phyloP scores from a whole-genome alignment of 2,888 invertebrate species.

The Acleris holmiana region DNA sequence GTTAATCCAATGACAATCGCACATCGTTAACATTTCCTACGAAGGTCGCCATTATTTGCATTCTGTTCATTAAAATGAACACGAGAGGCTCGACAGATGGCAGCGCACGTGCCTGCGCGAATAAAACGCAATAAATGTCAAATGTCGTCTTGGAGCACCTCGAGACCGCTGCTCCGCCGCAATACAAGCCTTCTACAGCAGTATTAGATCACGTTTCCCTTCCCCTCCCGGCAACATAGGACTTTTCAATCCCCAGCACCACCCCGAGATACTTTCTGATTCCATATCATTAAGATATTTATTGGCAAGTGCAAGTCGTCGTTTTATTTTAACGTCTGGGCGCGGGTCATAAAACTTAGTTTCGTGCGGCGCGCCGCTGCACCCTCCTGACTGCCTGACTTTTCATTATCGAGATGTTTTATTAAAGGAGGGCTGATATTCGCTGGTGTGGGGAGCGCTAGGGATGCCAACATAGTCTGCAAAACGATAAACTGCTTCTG shows the following conservation, averaged over 20 bases:
- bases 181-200: conserved; percentile 50
- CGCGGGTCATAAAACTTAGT: conserved; percentile 60
- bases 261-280: conserved; percentile 79
- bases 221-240: conserved; percentile 50
- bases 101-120: conserved; percentile 76
- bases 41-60: conserved; percentile 41
- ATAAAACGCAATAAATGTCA: conserved; percentile 84
- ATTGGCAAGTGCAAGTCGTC: conserved; percentile 64
- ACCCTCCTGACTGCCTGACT: conserved; percentile 83
- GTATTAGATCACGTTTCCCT: conserved; percentile 55
- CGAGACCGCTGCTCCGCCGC: conserved; percentile 15
- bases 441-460: conserved; percentile 61
- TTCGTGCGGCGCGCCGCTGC: conserved; percentile 67
- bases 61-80: conserved; percentile 53
- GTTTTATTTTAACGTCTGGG: conserved; percentile 67
- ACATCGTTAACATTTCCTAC: conserved; percentile 35
- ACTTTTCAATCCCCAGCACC: conserved; percentile 50
- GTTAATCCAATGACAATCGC: conserved; percentile 37
- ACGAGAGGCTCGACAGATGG: conserved; percentile 74
- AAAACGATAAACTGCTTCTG: background rate
- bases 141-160: conserved; percentile 61
- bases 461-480: conserved; percentile 60
- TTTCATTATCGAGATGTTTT: conserved; percentile 85
- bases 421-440: conserved; percentile 75
- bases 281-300: conserved; percentile 83